phyloP scores from a whole-genome alignment of 1,140 invertebrate genomes.

The Agraylea sexmaculata region DNA sequence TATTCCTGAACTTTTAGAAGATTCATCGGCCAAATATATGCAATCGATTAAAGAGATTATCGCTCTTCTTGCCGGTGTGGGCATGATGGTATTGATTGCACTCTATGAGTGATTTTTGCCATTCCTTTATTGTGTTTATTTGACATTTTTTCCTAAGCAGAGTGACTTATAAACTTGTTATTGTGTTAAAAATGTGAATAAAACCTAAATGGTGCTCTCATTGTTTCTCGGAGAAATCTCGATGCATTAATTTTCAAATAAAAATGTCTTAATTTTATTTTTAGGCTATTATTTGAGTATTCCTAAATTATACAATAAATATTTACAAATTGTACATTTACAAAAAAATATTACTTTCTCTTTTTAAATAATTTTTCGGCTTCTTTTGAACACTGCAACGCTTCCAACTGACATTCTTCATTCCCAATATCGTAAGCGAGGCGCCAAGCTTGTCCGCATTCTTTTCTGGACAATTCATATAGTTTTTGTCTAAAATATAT shows the following conservation, averaged over 20 bases:
- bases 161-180: too few species aligned
- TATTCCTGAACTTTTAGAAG: slow-evolving; percentile 83
- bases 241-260: neutral
- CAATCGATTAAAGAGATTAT: slow-evolving; percentile 80
- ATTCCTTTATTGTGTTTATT: too few species aligned
- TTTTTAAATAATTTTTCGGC: slow-evolving; percentile 33
- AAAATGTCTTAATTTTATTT: neutral
- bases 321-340: slow-evolving; percentile 3
- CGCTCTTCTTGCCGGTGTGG: slow-evolving; percentile 72
- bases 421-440: slow-evolving; percentile 54
- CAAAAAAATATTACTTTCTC: slow-evolving; percentile 6
- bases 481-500: slow-evolving; percentile 62
- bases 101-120: slow-evolving; percentile 65
- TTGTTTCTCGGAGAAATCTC: neutral
- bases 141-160: too few species aligned
- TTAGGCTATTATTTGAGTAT: neutral
- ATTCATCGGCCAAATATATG: slow-evolving; percentile 59
- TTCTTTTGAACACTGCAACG: slow-evolving; percentile 56
- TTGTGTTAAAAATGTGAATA: too few species aligned
- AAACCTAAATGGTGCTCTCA: too few species aligned
- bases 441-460: slow-evolving; percentile 57
- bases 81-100: slow-evolving; percentile 87
- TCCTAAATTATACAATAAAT: neutral
- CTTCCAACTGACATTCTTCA: slow-evolving; percentile 50
- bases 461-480: slow-evolving; percentile 54